phyloP scores from a whole-genome alignment of 2,113 vertebrate genomes.

The Butorides virescens region DNA sequence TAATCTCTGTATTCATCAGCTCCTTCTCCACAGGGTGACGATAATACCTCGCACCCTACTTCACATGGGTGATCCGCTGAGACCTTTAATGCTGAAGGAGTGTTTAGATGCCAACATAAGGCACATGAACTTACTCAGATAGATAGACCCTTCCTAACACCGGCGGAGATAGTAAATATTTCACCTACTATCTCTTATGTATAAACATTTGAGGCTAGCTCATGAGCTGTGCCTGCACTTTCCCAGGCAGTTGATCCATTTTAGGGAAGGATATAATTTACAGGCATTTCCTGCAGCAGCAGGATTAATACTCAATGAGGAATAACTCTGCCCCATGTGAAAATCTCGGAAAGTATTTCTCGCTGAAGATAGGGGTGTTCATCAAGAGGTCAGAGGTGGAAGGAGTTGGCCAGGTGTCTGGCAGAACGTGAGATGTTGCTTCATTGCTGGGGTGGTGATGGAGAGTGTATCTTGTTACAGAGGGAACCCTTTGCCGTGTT shows the following conservation, averaged over 20 bases:
- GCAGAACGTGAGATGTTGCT: neutral
- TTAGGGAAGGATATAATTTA: constrained; percentile 16
- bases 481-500: neutral
- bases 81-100: neutral
- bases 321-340: constrained; percentile 3
- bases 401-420: constrained; percentile 51
- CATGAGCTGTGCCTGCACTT: constrained; percentile 23
- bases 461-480: constrained; percentile 11
- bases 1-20: neutral
- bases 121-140: neutral
- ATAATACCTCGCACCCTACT: neutral
- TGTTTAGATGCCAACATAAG: neutral
- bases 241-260: constrained; percentile 33
- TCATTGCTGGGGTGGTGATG: neutral
- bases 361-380: neutral
- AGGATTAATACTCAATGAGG: constrained; percentile 15
- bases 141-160: neutral
- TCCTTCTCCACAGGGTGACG: neutral
- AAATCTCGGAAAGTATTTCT: neutral
- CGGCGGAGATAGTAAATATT: neutral
- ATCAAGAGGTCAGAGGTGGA: constrained; percentile 6
- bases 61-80: neutral
- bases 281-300: constrained; percentile 38
- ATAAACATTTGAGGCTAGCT: neutral
- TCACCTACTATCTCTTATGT: neutral